Evolutionary conservation across 2,113 vertebrate species (phyloP).

Genomic region (Megaptera novaeangliae): DNA sequence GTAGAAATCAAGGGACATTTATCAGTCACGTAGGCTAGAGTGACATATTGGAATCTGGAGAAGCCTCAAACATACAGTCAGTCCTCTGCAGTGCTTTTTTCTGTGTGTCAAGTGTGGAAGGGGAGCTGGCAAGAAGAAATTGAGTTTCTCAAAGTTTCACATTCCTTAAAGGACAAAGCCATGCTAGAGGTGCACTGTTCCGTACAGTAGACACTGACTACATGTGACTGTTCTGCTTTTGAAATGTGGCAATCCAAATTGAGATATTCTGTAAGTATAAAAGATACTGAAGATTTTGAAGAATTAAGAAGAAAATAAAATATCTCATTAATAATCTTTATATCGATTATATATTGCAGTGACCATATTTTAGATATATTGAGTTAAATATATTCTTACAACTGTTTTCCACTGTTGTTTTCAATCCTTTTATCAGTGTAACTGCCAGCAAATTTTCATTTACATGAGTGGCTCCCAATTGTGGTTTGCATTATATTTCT

Average conservation of each 20-base stretch:
- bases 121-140: not conserved
- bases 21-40: not conserved
- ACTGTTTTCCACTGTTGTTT: not conserved
- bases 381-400: not conserved
- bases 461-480: not conserved
- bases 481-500: not conserved
- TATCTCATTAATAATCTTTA: not conserved
- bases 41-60: not conserved
- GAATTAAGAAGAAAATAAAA: not conserved
- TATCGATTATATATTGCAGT: not conserved
- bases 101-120: not conserved
- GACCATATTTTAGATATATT: not conserved
- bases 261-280: not conserved
- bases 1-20: not conserved
- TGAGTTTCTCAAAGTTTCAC: not conserved
- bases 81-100: not conserved
- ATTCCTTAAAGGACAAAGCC: conserved; percentile 1
- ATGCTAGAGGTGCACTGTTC: not conserved
- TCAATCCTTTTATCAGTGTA: not conserved
- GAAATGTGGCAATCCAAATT: not conserved
- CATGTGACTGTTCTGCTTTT: not conserved
- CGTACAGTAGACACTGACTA: not conserved
- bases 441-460: not conserved
- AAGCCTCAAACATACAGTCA: not conserved
- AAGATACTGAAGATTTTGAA: not conserved